A percentile compares a stretch with the other conserved stretches of the same genome.
These are phyloP conservation scores for Andrena chrysosceles DNA, from an alignment of 2,888 invertebrate genomes.

Conservation along the genomic window DNA sequence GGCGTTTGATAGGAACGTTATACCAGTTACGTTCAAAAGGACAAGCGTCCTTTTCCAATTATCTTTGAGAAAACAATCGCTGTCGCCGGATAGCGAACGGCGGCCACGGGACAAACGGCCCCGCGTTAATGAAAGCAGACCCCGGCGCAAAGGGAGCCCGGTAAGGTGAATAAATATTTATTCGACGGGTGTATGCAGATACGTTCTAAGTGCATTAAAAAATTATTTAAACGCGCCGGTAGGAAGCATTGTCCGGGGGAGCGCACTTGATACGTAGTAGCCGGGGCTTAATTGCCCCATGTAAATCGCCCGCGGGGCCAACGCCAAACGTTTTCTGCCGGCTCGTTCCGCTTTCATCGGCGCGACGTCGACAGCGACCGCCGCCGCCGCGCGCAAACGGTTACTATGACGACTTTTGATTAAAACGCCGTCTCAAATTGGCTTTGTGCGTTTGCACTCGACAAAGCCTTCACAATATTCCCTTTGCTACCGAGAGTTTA, in stretches of 20 bases:
- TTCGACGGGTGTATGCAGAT: background rate
- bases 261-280: conserved; percentile 8
- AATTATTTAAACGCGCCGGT: conserved; percentile 35
- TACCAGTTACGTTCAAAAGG: background rate
- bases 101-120: background rate
- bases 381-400: conserved; percentile 20
- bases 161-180: conserved; percentile 47
- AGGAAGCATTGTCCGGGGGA: conserved; percentile 25
- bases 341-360: conserved; percentile 51
- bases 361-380: conserved; percentile 2
- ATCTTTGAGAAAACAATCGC: conserved; percentile 10
- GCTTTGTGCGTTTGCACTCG: conserved; percentile 73
- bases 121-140: conserved; percentile 35
- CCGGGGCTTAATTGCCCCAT: conserved; percentile 46
- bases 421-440: conserved; percentile 70
- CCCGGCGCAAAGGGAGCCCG: background rate
- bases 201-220: conserved; percentile 38
- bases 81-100: background rate
- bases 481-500: conserved; percentile 58
- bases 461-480: conserved; percentile 62
- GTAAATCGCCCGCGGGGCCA: conserved; percentile 33
- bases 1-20: background rate
- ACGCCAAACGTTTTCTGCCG: conserved; percentile 26
- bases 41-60: conserved; percentile 14
- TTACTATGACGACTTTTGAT: conserved; percentile 75